Evolutionary conservation across 2,888 invertebrate species (phyloP).

Genomic region (Dendrolimus houi): DNA sequence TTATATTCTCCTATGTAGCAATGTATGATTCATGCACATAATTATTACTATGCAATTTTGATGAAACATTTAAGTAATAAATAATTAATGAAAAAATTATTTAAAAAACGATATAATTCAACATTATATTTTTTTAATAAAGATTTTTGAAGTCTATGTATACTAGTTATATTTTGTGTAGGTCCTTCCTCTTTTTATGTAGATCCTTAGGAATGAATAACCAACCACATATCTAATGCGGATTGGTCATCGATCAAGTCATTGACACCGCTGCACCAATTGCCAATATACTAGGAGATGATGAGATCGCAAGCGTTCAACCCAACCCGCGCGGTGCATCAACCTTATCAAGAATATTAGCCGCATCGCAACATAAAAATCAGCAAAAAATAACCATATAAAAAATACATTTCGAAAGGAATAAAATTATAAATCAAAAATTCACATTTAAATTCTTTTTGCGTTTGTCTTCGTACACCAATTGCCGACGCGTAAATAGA

Average conservation of each 20-base stretch:
- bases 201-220: too few species aligned
- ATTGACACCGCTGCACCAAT: conserved; percentile 63
- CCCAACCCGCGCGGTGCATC: conserved; percentile 59
- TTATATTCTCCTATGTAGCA: too few species aligned
- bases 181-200: too few species aligned
- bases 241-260: conserved; percentile 67
- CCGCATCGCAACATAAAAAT: not conserved
- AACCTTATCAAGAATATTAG: conserved; percentile 39
- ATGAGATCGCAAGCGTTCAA: conserved; percentile 58
- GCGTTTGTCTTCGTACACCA: not conserved
- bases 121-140: too few species aligned
- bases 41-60: too few species aligned
- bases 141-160: too few species aligned
- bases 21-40: too few species aligned
- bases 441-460: conserved; percentile 1
- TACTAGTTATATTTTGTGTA: too few species aligned
- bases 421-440: not conserved
- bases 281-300: conserved; percentile 59
- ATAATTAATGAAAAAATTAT: too few species aligned
- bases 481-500: conserved; percentile 18
- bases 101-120: too few species aligned
- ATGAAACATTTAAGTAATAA: too few species aligned
- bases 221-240: conserved; percentile 10
- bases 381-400: not conserved
- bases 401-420: not conserved